phyloP scores from a whole-genome alignment of 2,797 vertebrate genomes.

The Lycodopsis pacificus region DNA sequence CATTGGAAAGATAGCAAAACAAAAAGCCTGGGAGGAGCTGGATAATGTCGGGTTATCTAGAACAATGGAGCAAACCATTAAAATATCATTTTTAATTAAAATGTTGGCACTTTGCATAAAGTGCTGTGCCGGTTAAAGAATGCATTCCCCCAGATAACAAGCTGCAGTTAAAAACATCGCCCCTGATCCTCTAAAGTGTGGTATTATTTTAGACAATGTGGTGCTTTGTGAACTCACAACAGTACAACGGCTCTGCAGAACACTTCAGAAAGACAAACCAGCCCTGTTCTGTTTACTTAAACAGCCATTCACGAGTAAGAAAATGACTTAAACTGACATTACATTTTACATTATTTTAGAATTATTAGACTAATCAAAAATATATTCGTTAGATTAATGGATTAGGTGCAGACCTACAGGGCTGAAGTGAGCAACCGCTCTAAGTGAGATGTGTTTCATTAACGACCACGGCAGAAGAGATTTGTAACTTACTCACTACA shows the following conservation, averaged over 20 bases:
- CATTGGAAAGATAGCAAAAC: background rate
- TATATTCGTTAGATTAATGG: background rate
- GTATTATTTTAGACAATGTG: background rate
- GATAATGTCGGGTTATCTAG: background rate
- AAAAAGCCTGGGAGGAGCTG: background rate
- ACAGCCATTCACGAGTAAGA: background rate
- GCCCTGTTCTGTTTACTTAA: background rate
- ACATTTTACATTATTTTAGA: background rate
- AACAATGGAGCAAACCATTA: slow-evolving; percentile 15
- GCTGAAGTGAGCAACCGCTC: background rate
- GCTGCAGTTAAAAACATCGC: background rate
- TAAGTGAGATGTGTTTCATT: background rate
- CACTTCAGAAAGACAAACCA: background rate
- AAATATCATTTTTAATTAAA: background rate
- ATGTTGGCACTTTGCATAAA: background rate
- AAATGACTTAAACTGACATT: background rate
- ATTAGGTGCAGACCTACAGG: background rate
- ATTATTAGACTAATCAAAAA: background rate
- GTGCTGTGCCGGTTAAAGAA: background rate
- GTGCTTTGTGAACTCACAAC: background rate
- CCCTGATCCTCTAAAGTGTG: background rate
- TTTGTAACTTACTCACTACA: background rate
- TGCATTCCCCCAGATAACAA: background rate
- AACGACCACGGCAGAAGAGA: background rate
- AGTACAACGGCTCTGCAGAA: background rate